These are phyloP conservation scores for Bombycilla garrulus DNA, from an alignment of 2,113 vertebrate species.

Conservation along the genomic window DNA sequence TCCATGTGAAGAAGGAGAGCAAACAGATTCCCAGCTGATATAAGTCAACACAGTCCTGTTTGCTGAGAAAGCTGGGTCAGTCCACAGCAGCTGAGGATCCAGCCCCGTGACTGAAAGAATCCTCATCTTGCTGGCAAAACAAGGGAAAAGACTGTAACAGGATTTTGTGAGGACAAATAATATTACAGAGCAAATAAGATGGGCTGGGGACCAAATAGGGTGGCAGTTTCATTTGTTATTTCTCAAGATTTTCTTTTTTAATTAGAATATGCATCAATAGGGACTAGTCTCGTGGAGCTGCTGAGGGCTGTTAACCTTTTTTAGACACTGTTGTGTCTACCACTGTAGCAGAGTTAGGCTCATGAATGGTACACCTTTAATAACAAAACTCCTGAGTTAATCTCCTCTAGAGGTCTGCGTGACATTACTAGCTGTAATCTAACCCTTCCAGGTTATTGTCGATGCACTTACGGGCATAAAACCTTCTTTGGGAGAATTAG, in stretches of 20 bases:
- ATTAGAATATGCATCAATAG: neutral
- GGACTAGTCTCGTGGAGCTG: fast-evolving
- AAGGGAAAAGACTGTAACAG: constrained; percentile 28
- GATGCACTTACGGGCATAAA: constrained; percentile 69
- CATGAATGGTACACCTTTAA: constrained; percentile 58
- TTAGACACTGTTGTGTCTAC: neutral
- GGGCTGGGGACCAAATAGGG: neutral
- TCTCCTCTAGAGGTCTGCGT: constrained; percentile 72
- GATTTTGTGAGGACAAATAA: constrained; percentile 37
- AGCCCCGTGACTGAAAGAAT: neutral
- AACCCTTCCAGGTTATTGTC: constrained; percentile 69
- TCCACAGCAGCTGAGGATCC: neutral
- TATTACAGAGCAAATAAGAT: constrained; percentile 24
- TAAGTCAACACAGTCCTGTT: neutral
- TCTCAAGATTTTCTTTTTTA: neutral
- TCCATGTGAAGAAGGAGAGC: neutral
- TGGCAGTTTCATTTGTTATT: neutral
- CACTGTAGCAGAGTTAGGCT: constrained; percentile 7
- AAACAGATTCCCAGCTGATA: neutral
- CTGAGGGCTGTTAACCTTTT: neutral
- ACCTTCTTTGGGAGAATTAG: constrained; percentile 80
- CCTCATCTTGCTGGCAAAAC: constrained; percentile 30
- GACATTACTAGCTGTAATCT: constrained; percentile 73
- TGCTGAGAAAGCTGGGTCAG: constrained; percentile 18
- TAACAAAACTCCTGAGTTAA: constrained; percentile 72